phyloP scores from a whole-genome alignment of 2,888 invertebrate species.

The Scelioninae gen. 2 region DNA sequence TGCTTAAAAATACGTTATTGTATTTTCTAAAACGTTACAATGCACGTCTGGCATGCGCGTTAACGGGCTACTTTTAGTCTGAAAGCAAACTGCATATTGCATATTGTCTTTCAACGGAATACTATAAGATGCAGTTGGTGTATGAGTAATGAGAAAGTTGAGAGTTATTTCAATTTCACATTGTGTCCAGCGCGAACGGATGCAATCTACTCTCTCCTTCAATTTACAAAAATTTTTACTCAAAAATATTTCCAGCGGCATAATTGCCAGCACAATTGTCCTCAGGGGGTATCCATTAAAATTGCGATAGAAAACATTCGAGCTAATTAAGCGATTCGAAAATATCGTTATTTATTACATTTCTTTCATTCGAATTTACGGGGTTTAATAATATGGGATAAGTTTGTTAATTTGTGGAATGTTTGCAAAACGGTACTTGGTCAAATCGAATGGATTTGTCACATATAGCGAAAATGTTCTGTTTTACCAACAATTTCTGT shows the following conservation, averaged over 20 bases:
- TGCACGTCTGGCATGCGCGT: conserved; percentile 27
- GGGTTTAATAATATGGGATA: too few relatives aligned
- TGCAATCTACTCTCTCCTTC: conserved; percentile 52
- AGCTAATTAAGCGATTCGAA: background rate
- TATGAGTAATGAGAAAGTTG: conserved; percentile 64
- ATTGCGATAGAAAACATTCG: too few relatives aligned
- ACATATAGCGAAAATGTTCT: too few relatives aligned
- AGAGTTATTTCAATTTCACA: conserved; percentile 62
- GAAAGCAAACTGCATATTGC: conserved; percentile 60
- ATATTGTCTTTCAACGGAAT: conserved; percentile 60
- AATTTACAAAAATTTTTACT: conserved; percentile 49
- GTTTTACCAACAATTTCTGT: too few relatives aligned
- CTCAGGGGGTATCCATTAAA: background rate
- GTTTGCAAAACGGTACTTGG: too few relatives aligned
- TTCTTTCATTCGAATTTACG: too few relatives aligned
- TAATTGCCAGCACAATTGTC: conserved; percentile 32
- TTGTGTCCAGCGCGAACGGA: conserved; percentile 56
- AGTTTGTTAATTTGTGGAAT: too few relatives aligned
- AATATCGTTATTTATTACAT: too few relatives aligned
- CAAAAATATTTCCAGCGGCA: conserved; percentile 38
- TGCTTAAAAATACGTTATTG: conserved; percentile 47
- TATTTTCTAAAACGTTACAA: conserved; percentile 53
- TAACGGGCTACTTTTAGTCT: conserved; percentile 54
- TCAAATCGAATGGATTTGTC: too few relatives aligned
- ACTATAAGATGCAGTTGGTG: conserved; percentile 55